A percentile compares a stretch with the other conserved stretches of the same genome.
These are phyloP conservation scores for Hiodon alosoides DNA, from an alignment of 2,113 vertebrate genomes.

Conservation along the genomic window DNA sequence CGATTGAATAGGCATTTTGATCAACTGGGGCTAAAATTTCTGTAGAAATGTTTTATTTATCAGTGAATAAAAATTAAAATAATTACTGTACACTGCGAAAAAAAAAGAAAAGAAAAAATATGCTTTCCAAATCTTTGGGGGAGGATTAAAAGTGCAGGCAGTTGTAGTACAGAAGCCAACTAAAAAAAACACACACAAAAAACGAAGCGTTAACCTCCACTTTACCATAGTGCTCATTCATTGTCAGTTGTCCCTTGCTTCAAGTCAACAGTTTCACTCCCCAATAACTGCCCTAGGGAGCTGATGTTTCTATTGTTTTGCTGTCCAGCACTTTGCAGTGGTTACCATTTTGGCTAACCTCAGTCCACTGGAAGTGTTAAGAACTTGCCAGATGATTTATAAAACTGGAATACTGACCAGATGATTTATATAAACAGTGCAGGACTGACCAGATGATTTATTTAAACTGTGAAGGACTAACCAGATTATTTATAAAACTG, in stretches of 20 bases:
- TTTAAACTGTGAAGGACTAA: no score
- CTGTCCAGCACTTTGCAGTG: not conserved
- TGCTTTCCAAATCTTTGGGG: not conserved
- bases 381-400: constrained; percentile 14
- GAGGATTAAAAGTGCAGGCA: constrained; percentile 17
- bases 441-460: no score
- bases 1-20: not conserved
- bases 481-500: no score
- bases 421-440: constrained; percentile 6
- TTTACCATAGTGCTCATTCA: constrained; percentile 17
- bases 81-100: not conserved
- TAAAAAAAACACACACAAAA: constrained; percentile 2
- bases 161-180: constrained; percentile 13
- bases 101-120: constrained; percentile 2
- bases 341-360: constrained; percentile 18
- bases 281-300: not conserved
- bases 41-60: no score
- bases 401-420: constrained; percentile 13
- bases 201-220: constrained; percentile 9
- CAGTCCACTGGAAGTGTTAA: constrained; percentile 14
- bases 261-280: constrained; percentile 12
- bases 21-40: not conserved
- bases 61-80: not conserved
- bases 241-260: constrained; percentile 12
- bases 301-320: constrained; percentile 22